Evolutionary conservation across 2,888 invertebrate genomes (phyloP).

Genomic region (Rhamnusium bicolor): DNA sequence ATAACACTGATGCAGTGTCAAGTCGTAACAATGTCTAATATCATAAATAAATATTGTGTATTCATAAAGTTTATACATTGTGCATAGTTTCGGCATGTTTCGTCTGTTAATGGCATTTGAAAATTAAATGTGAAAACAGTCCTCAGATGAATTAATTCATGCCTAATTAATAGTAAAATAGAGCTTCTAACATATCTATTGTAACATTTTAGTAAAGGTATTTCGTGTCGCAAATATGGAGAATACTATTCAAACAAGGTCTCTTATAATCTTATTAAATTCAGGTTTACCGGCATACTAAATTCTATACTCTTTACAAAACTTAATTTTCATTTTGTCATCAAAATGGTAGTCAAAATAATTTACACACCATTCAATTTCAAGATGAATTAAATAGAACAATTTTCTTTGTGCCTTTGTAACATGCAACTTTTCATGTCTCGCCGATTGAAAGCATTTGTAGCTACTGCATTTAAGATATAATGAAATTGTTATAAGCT

Average conservation of each 20-base stretch:
- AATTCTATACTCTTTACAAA: background rate
- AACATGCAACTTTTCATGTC: too few species aligned
- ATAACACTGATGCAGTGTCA: too few species aligned
- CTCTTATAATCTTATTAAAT: conserved; percentile 12
- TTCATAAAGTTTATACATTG: too few species aligned
- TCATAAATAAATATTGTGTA: too few species aligned
- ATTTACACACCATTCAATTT: background rate
- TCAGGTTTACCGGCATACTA: background rate
- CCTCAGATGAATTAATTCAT: background rate
- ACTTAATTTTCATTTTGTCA: background rate
- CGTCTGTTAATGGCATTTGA: background rate
- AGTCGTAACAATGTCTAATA: too few species aligned
- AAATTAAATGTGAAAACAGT: background rate
- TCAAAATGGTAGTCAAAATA: background rate
- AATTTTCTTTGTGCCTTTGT: too few species aligned
- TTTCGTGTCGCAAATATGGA: conserved; percentile 22
- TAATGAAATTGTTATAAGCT: too few species aligned
- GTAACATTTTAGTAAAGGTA: conserved; percentile 9
- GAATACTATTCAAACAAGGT: conserved; percentile 8
- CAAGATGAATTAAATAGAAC: background rate
- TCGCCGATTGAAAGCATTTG: too few species aligned
- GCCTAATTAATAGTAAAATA: background rate
- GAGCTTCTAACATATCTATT: background rate
- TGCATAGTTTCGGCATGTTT: background rate
- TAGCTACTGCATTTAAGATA: too few species aligned